Percentiles rank a stretch among this genome's conserved stretches.
Conservation (phyloP, 2,113 vertebrate genomes). For the Notiomystis cincta region DNA sequence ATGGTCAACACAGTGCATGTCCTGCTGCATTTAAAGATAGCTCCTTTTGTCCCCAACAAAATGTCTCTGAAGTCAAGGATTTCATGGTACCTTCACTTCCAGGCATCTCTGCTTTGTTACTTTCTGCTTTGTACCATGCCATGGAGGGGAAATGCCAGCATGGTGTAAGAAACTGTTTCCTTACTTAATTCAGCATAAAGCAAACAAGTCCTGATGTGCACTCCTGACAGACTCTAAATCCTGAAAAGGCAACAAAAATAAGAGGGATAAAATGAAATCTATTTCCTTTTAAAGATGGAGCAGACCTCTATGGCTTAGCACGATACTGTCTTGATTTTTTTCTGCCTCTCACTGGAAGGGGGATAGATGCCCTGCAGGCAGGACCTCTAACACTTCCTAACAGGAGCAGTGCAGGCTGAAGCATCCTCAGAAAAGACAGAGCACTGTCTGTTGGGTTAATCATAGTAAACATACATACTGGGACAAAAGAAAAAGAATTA, state of each 20-base stretch:
- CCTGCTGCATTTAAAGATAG: background rate
- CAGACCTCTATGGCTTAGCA: background rate
- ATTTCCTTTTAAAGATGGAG: background rate
- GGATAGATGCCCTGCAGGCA: background rate
- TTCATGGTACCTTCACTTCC: background rate
- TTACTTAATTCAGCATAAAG: background rate
- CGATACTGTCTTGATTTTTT: background rate
- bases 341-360: background rate
- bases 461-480: background rate
- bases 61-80: background rate
- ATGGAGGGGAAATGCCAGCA: background rate
- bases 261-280: background rate
- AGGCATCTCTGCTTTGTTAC: background rate
- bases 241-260: background rate
- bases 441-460: background rate
- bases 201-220: background rate
- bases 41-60: background rate
- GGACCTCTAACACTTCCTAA: background rate
- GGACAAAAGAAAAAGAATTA: background rate
- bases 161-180: background rate
- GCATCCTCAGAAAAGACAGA: background rate
- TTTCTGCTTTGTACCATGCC: background rate
- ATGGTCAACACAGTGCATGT: background rate
- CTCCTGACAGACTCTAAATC: background rate
- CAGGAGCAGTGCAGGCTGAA: background rate